A percentile compares a stretch with the other conserved stretches of the same genome.
Evolutionary conservation across 2,113 vertebrate genomes (phyloP).

Genomic region (Semnornis frantzii): DNA sequence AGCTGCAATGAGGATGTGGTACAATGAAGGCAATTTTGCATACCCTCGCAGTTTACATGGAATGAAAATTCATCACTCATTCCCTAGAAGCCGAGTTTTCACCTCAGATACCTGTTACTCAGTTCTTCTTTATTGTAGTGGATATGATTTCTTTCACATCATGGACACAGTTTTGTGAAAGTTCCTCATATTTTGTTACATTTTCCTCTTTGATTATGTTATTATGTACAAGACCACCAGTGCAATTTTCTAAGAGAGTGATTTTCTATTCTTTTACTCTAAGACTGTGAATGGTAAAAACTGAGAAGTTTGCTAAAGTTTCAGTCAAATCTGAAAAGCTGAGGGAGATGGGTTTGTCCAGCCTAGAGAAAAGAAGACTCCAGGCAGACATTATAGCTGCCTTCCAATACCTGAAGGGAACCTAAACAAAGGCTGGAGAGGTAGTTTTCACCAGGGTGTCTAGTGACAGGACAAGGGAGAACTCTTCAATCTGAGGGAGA

Average conservation of each 20-base stretch:
- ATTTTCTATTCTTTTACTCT: not conserved
- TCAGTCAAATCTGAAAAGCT: too few relatives aligned
- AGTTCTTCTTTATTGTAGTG: not conserved
- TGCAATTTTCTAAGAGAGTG: not conserved
- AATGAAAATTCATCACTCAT: not conserved
- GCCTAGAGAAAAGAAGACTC: too few relatives aligned
- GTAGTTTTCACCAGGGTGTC: too few relatives aligned
- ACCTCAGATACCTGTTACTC: not conserved
- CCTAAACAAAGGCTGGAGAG: too few relatives aligned
- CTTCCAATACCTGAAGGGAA: too few relatives aligned
- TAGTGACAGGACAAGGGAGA: too few relatives aligned
- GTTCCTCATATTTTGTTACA: not conserved
- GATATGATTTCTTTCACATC: not conserved
- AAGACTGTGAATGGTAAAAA: not conserved
- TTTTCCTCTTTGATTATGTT: not conserved
- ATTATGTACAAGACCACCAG: not conserved
- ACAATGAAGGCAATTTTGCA: not conserved
- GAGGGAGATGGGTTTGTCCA: too few relatives aligned
- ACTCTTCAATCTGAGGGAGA: too few relatives aligned
- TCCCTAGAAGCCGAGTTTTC: constrained; percentile 18
- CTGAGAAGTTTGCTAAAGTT: not conserved
- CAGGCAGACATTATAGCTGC: too few relatives aligned
- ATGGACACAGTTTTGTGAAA: not conserved
- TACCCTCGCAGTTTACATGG: not conserved
- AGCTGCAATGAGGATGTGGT: not conserved